phyloP scores from a whole-genome alignment of 30 jellyfish, hydroid and myxozoan genomes.

The Hydractinia symbiolongicarpus region DNA sequence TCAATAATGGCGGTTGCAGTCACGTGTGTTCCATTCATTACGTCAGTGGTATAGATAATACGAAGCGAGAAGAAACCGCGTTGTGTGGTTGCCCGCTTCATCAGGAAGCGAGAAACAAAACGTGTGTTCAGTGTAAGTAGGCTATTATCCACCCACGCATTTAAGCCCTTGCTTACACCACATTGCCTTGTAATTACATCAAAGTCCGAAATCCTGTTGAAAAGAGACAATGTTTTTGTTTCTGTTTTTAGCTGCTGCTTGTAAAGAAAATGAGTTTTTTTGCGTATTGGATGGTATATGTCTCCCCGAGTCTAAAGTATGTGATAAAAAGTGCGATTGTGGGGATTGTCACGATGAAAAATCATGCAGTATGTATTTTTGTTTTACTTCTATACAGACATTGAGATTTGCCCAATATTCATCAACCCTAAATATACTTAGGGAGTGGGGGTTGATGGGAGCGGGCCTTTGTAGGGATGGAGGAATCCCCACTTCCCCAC shows the following conservation, averaged over 20 bases:
- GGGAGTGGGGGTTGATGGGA: too few species aligned
- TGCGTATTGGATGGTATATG: slow-evolving; percentile 22
- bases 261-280: slow-evolving; percentile 5
- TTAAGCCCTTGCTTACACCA: too few species aligned
- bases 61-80: slow-evolving; percentile 15
- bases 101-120: background rate
- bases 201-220: too few species aligned
- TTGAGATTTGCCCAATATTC: too few species aligned
- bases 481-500: too few species aligned
- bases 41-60: slow-evolving; percentile 12
- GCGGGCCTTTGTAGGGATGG: too few species aligned
- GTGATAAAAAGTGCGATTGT: slow-evolving; percentile 21
- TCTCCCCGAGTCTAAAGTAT: background rate
- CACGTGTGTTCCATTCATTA: slow-evolving; percentile 64
- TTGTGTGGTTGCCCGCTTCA: slow-evolving; percentile 84
- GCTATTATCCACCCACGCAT: too few species aligned
- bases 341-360: slow-evolving; percentile 18
- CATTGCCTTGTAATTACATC: too few species aligned
- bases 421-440: too few species aligned
- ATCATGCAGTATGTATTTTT: background rate
- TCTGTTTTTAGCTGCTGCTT: background rate
- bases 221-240: background rate
- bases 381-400: too few species aligned
- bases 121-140: too few species aligned
- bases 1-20: slow-evolving; percentile 86